Evolutionary conservation across 2,888 invertebrate species (phyloP).

Genomic region (Uropetala carovei): DNA sequence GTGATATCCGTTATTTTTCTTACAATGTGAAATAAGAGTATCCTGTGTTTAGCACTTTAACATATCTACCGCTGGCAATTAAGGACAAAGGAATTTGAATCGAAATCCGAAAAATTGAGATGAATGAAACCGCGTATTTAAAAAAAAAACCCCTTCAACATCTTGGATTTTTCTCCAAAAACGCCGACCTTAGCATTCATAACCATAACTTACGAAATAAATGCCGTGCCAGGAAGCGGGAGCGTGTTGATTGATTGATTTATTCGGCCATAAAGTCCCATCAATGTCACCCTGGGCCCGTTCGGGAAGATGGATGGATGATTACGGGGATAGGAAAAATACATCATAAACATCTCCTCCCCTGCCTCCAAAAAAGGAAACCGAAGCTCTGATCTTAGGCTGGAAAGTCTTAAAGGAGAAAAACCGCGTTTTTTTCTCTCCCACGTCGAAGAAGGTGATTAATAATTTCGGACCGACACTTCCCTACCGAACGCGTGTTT

Average conservation of each 20-base stretch:
- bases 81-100: no score
- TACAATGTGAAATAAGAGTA: no score
- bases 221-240: background rate
- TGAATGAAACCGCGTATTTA: background rate
- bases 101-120: background rate
- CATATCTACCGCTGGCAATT: no score
- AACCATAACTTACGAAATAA: background rate
- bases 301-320: slow-evolving; percentile 17
- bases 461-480: background rate
- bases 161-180: background rate
- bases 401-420: background rate
- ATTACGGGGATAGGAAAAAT: slow-evolving; percentile 5
- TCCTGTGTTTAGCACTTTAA: no score
- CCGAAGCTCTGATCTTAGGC: slow-evolving; percentile 17
- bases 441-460: background rate
- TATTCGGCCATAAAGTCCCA: slow-evolving; percentile 35
- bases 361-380: slow-evolving; percentile 5
- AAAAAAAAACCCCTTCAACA: background rate
- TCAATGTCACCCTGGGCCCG: slow-evolving; percentile 2
- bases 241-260: slow-evolving; percentile 20
- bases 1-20: no score
- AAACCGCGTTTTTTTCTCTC: background rate
- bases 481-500: background rate
- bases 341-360: background rate
- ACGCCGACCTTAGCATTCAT: background rate